Conservation (phyloP, 2,113 vertebrate species). For the Mesocricetus auratus region DNA sequence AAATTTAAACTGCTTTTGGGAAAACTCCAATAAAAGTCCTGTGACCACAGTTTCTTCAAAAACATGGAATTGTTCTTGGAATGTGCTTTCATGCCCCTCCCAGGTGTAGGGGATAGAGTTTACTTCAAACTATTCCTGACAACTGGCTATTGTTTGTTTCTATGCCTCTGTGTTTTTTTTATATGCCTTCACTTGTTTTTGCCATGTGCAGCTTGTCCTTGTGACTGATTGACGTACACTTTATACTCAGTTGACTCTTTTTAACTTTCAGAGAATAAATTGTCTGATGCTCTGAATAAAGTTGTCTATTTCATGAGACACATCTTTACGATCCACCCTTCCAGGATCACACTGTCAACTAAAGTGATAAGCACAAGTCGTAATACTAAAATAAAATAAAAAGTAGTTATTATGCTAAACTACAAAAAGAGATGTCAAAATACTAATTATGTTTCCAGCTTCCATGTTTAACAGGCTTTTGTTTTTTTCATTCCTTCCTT, state of each 20-base stretch:
- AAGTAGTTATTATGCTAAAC: neutral
- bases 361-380: neutral
- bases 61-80: neutral
- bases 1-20: neutral
- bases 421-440: conserved; percentile 16
- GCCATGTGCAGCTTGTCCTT: neutral
- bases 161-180: too few relatives aligned
- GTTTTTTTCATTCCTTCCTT: neutral
- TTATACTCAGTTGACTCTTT: neutral
- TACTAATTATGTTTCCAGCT: neutral
- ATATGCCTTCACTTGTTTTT: neutral
- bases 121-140: neutral
- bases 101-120: neutral
- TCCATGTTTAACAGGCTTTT: neutral
- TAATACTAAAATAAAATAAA: conserved; percentile 49
- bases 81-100: neutral
- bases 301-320: neutral
- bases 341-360: neutral
- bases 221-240: neutral
- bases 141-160: neutral
- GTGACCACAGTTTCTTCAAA: neutral
- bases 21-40: neutral
- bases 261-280: neutral
- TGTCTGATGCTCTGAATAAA: neutral
- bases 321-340: neutral